Percentiles rank a stretch among this genome's conserved stretches.
phyloP scores from a whole-genome alignment of 2,113 vertebrate species.

The Ptilonorhynchus violaceus region DNA sequence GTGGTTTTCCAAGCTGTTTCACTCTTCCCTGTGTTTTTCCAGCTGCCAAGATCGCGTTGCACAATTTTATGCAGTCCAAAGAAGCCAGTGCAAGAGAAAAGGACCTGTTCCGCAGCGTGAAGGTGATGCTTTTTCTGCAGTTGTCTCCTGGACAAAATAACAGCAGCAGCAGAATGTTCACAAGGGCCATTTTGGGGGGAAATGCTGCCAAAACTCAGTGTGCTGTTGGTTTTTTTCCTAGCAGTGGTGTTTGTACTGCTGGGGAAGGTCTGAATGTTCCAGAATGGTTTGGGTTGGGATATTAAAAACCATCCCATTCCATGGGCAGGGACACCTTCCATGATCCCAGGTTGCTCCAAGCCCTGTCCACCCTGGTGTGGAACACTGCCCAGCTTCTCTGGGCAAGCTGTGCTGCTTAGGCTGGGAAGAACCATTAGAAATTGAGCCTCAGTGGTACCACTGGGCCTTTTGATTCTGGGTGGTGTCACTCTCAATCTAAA shows the following conservation, averaged over 20 bases:
- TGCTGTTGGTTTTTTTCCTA: rapidly evolving
- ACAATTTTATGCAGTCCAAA: slow-evolving; percentile 92
- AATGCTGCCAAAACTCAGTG: background rate
- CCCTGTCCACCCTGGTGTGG: rapidly evolving
- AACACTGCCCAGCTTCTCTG: background rate
- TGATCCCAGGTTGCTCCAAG: background rate
- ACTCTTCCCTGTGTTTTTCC: background rate
- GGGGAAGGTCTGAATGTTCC: background rate
- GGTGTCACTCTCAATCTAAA: background rate
- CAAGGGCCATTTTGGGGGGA: rapidly evolving
- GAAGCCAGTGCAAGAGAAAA: slow-evolving; percentile 87
- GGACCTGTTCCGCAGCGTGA: slow-evolving; percentile 93
- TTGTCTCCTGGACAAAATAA: rapidly evolving
- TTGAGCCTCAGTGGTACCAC: rapidly evolving
- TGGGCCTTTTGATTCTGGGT: background rate
- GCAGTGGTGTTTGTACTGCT: background rate
- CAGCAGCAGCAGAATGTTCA: background rate
- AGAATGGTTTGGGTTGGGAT: background rate
- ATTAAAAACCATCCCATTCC: background rate
- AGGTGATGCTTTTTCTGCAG: slow-evolving; percentile 66
- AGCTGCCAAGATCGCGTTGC: slow-evolving; percentile 93
- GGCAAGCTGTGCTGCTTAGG: background rate
- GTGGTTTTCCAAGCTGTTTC: rapidly evolving
- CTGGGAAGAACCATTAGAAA: background rate
- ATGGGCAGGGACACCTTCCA: background rate